Evolutionary conservation across 2,797 vertebrate species (phyloP).

Genomic region (Sphenodon punctatus): DNA sequence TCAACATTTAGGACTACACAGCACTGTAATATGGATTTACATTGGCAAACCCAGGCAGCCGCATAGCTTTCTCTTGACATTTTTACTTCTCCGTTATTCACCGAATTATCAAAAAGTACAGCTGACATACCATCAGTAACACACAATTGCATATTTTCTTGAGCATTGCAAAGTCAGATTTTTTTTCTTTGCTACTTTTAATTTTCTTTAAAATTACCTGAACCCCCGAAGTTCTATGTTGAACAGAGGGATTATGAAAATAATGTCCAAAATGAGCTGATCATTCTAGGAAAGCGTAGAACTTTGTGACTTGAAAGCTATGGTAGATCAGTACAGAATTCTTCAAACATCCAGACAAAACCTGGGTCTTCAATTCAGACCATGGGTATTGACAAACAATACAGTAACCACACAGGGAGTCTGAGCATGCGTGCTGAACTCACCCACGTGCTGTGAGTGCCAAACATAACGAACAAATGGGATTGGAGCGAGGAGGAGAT

Average conservation of each 20-base stretch:
- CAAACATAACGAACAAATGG: no score
- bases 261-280: neutral
- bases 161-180: neutral
- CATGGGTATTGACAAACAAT: no score
- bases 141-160: neutral
- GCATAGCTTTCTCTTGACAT: slow-evolving; percentile 3
- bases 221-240: neutral
- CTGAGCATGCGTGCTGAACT: no score
- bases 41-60: neutral
- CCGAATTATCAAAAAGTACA: neutral
- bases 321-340: neutral
- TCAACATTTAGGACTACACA: slow-evolving; percentile 4
- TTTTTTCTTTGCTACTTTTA: neutral
- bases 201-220: neutral
- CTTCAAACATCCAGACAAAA: neutral
- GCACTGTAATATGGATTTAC: neutral
- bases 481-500: no score
- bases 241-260: neutral
- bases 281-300: no score
- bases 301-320: neutral
- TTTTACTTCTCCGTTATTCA: neutral
- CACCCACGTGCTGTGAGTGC: no score
- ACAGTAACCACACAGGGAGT: no score
- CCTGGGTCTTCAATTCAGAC: neutral
- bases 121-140: neutral